Evolutionary conservation across 2,888 invertebrate genomes (phyloP).

Genomic region (Alsophila aescularia): DNA sequence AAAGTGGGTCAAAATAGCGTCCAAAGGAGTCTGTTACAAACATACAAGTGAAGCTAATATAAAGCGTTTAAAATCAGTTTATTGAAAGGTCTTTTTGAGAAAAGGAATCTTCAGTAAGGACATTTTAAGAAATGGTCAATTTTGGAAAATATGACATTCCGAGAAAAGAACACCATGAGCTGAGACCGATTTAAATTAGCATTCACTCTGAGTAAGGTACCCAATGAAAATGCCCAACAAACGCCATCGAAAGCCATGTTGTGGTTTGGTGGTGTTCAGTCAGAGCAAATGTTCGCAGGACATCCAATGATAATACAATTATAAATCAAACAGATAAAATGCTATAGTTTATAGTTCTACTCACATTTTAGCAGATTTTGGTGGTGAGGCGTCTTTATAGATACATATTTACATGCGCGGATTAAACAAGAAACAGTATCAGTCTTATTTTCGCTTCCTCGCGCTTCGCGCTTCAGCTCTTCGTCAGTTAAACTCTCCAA

Average conservation of each 20-base stretch:
- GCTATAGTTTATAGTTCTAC: conserved; percentile 35
- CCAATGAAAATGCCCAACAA: neutral
- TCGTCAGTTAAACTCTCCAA: conserved; percentile 97
- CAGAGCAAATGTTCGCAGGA: neutral
- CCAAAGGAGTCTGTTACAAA: too few relatives aligned
- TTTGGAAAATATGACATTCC: too few relatives aligned
- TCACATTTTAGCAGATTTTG: conserved; percentile 88
- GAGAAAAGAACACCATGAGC: too few relatives aligned
- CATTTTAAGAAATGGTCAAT: too few relatives aligned
- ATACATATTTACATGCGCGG: conserved; percentile 95
- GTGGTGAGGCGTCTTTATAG: conserved; percentile 92
- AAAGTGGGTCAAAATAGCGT: too few relatives aligned
- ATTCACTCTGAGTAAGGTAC: neutral
- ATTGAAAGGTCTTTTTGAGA: too few relatives aligned
- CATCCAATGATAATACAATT: conserved; percentile 8
- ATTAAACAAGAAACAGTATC: conserved; percentile 98
- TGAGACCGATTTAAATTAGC: neutral
- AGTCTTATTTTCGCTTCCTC: conserved; percentile 96
- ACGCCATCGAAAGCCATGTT: neutral
- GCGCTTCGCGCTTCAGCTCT: conserved; percentile 97
- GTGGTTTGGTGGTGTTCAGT: neutral
- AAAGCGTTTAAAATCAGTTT: too few relatives aligned
- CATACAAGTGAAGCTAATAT: too few relatives aligned
- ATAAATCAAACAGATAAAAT: neutral
- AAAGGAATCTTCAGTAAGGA: too few relatives aligned